Base-by-base conservation (phyloP, 2,113 vertebrate genomes). In the Podilymbus podiceps region DNA sequence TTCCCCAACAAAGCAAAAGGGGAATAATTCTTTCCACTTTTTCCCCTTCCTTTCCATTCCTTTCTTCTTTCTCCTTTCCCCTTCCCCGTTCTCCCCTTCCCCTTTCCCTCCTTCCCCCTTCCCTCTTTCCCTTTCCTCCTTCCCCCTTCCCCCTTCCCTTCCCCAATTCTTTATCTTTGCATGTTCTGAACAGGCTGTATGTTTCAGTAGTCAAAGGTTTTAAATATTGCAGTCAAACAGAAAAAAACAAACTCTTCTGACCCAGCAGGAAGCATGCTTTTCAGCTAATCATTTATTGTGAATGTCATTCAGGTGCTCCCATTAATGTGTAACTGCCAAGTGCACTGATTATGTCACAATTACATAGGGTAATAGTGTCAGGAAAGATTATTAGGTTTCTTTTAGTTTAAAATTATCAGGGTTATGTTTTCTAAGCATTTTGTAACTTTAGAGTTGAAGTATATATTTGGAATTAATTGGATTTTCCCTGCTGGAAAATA, bases 311-410 rank as follows among this genome's bases (percentile, higher is more conserved):
- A 92, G 84, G 82, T 93, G 28, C 47, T 97, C 81, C 46, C n/a
- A 91, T 96, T 93, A 96, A 94, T 69, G 56, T 58, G 30, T 86
- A 90, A 69, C 94, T 96, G 82, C 44, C 66, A 96, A 91, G 24
- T 50, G 40, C 55, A 16, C 49, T 73, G 63, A 81, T 90, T 97
- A 72, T 95, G 84, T 90, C 73, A 93, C 33, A 90, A 71, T 88
- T 83, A 85, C 23, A 66, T 16, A 49, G 50, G n/a, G 12, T 58
- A 72, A 58, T 85, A 85, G 66, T 85, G 52, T 72, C 64, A 93
- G 47, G 44, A 83, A 67, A 88, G 44, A 69, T 93, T 94, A 83
- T 53, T 66, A 63, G 7, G 17, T 69, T 94, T 74, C 90, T 89
- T 95, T 89, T 55, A 49, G 38, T 75, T 95, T 49, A 90, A 96